These are phyloP conservation scores for Dolomedes plantarius DNA, from an alignment of 2,888 invertebrate species.

Conservation along the genomic window DNA sequence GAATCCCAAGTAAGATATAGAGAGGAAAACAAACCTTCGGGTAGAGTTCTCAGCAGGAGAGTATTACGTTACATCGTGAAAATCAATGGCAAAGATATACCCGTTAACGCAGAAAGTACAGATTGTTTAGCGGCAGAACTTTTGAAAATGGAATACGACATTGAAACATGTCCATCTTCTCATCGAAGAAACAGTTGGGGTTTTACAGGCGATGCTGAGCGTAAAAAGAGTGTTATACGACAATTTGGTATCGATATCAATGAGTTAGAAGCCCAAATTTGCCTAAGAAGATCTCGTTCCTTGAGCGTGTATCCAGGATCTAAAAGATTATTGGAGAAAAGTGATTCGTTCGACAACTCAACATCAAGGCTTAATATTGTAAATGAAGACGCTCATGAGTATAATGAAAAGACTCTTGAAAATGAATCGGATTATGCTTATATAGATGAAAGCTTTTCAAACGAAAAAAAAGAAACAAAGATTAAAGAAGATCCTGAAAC, in stretches of 20 bases:
- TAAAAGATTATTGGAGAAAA: constrained; percentile 9
- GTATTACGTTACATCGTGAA: constrained; percentile 61
- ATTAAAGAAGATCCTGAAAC: too few species aligned
- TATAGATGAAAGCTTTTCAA: neutral
- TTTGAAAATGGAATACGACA: constrained; percentile 56
- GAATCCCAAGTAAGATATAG: neutral
- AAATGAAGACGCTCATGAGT: constrained; percentile 13
- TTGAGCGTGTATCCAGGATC: neutral
- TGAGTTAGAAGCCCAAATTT: constrained; percentile 36
- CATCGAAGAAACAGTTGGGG: constrained; percentile 65
- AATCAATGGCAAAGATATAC: constrained; percentile 57
- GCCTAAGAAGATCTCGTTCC: constrained; percentile 35
- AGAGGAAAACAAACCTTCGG: constrained; percentile 22
- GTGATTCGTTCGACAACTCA: constrained; percentile 32
- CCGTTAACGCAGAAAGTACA: constrained; percentile 40
- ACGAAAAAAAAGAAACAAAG: neutral
- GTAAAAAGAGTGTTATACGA: constrained; percentile 48
- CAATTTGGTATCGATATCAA: constrained; percentile 47
- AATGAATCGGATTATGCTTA: neutral
- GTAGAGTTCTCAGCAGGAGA: constrained; percentile 41
- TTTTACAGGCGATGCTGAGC: constrained; percentile 61
- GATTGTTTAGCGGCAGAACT: constrained; percentile 39
- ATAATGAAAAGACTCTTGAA: neutral
- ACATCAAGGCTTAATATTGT: neutral
- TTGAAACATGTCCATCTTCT: constrained; percentile 18